Base-by-base conservation (phyloP, 2,797 vertebrate genomes). In the Lepus townsendii region DNA sequence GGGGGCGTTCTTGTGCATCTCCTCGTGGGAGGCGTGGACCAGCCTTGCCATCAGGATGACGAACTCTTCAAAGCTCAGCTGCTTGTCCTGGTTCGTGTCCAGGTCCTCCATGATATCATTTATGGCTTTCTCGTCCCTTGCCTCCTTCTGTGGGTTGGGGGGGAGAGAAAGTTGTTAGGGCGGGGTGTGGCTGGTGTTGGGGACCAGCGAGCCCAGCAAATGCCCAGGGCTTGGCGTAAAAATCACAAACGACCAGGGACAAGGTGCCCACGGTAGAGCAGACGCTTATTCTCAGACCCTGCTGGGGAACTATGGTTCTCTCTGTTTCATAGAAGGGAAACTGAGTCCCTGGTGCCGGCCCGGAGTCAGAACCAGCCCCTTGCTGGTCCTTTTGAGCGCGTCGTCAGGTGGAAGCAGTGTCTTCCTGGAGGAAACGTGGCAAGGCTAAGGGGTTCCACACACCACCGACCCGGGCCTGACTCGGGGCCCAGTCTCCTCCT, bases 51-150 rank as follows among this genome's bases (percentile, higher is more conserved):
- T 2, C 24, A 97, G 32, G 0, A 96, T n/a, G 5, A 12, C 1
- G 60, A 79, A 97, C 92, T 98, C 97, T 30, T 97, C 68, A 1
- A 97, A 97, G 73, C 0, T 19, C 83, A 98, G 13, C 38, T 93
- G 1, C 7, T 95, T 8, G 80, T 98, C 95, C 24, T 0, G 16
- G 0, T 94, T 91, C 0, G 96, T 96, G 83, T 98, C 97, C 87
- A 98, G 93, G 30, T 97, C 96, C 50, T 96, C 93, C 92, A 98
- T 1, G 47, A 97, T 89, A 1, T 96, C 32, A 0, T 72, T 27
- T 20, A 97, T 75, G 16, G 0, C 0, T 0, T 0, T 0, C 0
- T 86, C 76, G 0, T 95, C 0, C 65, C 2, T 92, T 0, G 62
- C 52, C 22, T 96, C 30, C 35, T 82, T 87, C 91, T 94, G 90